Evolutionary conservation across 2,797 vertebrate species (phyloP).

Genomic region (Sebastes iracundus): DNA sequence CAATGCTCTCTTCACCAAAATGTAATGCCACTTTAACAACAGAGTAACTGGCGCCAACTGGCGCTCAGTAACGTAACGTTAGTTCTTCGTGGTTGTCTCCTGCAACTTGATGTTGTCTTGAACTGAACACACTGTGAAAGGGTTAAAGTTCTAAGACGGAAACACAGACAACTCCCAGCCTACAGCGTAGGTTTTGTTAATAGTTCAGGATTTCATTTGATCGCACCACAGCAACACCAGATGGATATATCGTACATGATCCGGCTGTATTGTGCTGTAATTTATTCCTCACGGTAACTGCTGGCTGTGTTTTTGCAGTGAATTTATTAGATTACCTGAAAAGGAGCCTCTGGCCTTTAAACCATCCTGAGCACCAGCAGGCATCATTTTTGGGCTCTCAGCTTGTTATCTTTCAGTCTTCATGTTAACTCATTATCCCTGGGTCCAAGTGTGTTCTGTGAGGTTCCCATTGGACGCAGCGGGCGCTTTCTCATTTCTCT

Average conservation of each 20-base stretch:
- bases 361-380: background rate
- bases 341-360: background rate
- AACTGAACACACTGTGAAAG: no score
- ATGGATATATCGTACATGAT: background rate
- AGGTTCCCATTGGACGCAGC: background rate
- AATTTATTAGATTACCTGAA: background rate
- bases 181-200: background rate
- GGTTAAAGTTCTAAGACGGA: no score
- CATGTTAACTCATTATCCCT: background rate
- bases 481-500: background rate
- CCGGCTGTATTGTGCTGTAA: background rate
- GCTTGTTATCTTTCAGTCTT: background rate
- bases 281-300: background rate
- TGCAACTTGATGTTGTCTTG: no score
- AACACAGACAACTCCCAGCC: no score
- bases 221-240: background rate
- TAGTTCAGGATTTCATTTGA: background rate
- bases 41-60: no score
- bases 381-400: background rate
- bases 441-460: background rate
- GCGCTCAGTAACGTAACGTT: no score
- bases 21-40: fast-evolving
- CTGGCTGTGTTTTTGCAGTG: background rate
- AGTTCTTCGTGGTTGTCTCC: no score
- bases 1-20: no score